These are phyloP conservation scores for Salticus scenicus DNA, from an alignment of 2,888 invertebrate species.

Conservation along the genomic window DNA sequence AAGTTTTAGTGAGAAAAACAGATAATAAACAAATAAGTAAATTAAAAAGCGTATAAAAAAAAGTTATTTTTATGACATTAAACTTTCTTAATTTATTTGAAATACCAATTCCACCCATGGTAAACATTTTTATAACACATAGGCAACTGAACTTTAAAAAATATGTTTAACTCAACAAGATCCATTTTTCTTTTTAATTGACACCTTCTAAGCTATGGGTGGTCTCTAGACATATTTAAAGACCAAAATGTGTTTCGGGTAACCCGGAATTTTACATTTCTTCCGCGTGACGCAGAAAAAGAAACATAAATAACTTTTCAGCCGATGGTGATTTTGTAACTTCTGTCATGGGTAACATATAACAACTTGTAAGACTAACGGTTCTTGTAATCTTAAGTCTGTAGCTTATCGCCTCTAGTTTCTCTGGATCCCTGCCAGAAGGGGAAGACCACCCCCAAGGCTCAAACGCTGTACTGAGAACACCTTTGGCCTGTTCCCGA, in stretches of 20 bases:
- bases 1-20: too few species aligned
- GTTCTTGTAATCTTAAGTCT: constrained; percentile 17
- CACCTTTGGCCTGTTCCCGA: constrained; percentile 55
- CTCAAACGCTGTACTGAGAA: constrained; percentile 15
- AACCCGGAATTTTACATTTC: background rate
- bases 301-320: background rate
- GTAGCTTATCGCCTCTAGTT: constrained; percentile 19
- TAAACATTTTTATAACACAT: too few species aligned
- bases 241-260: background rate
- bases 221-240: background rate
- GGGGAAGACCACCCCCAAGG: constrained; percentile 37
- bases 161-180: background rate
- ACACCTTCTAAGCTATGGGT: background rate
- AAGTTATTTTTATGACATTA: too few species aligned
- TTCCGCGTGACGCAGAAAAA: background rate
- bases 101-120: too few species aligned
- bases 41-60: too few species aligned
- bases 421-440: constrained; percentile 45
- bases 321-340: background rate
- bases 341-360: constrained; percentile 46
- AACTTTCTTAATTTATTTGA: too few species aligned
- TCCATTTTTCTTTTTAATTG: background rate
- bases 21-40: too few species aligned
- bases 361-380: constrained; percentile 46
- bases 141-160: too few species aligned